These are phyloP conservation scores for Phoxinus dragarum DNA, from an alignment of 2,797 vertebrate genomes.

Conservation along the genomic window DNA sequence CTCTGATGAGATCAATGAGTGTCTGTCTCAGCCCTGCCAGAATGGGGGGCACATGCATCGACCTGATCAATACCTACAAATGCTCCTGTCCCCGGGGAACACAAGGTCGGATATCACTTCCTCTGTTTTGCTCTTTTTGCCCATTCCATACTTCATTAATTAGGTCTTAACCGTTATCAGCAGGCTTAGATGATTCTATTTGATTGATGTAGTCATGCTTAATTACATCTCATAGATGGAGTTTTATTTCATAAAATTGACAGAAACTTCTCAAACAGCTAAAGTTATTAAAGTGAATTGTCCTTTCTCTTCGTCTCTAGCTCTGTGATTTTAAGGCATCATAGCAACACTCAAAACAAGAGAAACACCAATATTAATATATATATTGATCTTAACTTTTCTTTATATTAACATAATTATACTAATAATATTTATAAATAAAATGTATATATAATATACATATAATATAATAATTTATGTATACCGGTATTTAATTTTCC, in stretches of 20 bases:
- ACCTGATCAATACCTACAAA: constrained; percentile 98
- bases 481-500: neutral
- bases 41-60: constrained; percentile 96
- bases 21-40: constrained; percentile 94
- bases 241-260: constrained; percentile 25
- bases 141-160: constrained; percentile 78
- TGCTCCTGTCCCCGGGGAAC: constrained; percentile 97
- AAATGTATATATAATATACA: too few species aligned
- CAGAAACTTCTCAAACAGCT: neutral
- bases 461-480: too few species aligned
- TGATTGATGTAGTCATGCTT: constrained; percentile 50
- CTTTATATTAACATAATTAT: neutral
- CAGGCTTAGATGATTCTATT: constrained; percentile 58
- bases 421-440: neutral
- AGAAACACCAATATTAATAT: neutral
- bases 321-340: neutral
- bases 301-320: neutral
- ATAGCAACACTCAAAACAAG: neutral
- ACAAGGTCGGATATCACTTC: constrained; percentile 86
- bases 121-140: constrained; percentile 53
- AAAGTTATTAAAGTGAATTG: neutral
- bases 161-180: constrained; percentile 75
- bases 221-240: constrained; percentile 37
- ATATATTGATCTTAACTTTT: neutral
- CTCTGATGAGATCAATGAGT: constrained; percentile 96